Evolutionary conservation across 1,140 invertebrate species (phyloP).

Genomic region (Drosophila micromelanica): DNA sequence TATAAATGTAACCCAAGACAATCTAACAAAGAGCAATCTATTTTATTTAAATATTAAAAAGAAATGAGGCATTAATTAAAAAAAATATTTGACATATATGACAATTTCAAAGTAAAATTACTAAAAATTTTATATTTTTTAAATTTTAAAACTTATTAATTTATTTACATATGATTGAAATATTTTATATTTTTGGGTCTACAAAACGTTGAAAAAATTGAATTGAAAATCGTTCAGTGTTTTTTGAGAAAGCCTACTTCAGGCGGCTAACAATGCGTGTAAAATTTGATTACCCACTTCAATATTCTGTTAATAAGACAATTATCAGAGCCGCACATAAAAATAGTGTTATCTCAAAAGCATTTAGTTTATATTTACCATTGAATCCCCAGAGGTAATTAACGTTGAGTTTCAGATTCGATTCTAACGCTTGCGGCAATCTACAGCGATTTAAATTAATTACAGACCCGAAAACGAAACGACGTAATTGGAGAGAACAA

Average conservation of each 20-base stretch:
- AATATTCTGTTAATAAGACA: conserved; percentile 1
- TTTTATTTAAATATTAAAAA: neutral
- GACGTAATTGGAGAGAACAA: conserved; percentile 29
- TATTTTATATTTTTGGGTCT: too few species aligned
- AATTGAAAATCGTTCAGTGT: too few species aligned
- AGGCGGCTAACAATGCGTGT: neutral
- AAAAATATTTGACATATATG: too few species aligned
- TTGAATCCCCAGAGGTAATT: neutral
- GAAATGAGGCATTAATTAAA: too few species aligned
- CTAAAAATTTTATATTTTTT: too few species aligned
- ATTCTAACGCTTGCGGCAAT: conserved; percentile 14
- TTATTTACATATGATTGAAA: too few species aligned
- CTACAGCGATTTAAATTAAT: conserved; percentile 39
- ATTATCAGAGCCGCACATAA: conserved; percentile 12
- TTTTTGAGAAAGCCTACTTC: too few species aligned
- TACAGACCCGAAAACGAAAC: conserved; percentile 29
- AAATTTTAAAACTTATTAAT: too few species aligned
- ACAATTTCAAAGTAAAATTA: too few species aligned
- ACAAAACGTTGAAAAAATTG: too few species aligned
- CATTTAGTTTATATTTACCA: neutral
- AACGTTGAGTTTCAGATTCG: conserved; percentile 2
- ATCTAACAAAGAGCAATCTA: neutral
- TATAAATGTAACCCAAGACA: neutral
- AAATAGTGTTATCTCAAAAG: neutral
- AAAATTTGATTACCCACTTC: conserved; percentile 9